A percentile compares a stretch with the other conserved stretches of the same genome.
Conservation (phyloP, 2,113 vertebrate species). For the Stomatorhinus ivindoensis region DNA sequence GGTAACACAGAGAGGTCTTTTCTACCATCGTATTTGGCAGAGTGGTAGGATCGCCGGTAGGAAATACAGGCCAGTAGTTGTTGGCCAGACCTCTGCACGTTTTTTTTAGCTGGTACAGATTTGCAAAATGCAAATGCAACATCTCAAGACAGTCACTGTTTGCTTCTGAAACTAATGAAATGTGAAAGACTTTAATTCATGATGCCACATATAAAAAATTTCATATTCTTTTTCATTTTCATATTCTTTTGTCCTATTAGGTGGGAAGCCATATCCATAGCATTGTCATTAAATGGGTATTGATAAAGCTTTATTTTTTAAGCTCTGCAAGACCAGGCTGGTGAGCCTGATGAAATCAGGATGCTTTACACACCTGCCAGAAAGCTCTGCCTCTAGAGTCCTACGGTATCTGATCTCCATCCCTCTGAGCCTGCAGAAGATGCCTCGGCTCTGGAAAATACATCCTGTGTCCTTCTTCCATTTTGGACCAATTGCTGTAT, state of each 20-base stretch:
- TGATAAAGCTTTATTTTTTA: neutral
- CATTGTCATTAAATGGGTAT: neutral
- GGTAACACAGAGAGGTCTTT: slow-evolving; percentile 4
- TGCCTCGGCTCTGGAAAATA: neutral
- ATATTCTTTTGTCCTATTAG: slow-evolving; percentile 8
- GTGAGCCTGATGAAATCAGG: neutral
- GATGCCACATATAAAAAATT: slow-evolving; percentile 19
- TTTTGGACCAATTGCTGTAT: neutral
- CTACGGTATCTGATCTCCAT: neutral
- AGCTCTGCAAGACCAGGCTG: neutral
- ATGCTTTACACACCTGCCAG: neutral
- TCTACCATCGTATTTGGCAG: neutral
- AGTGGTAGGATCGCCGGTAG: slow-evolving; percentile 25
- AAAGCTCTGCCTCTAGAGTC: neutral
- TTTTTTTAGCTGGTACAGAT: slow-evolving; percentile 30
- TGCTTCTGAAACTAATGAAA: slow-evolving; percentile 31
- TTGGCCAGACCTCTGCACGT: slow-evolving; percentile 45
- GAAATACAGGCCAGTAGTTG: slow-evolving; percentile 43
- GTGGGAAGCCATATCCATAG: neutral
- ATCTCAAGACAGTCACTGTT: slow-evolving; percentile 13
- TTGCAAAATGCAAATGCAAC: slow-evolving; percentile 43
- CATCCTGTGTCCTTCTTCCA: neutral
- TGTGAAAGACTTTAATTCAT: slow-evolving; percentile 38
- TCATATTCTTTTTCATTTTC: too few species aligned
- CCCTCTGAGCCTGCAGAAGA: neutral